phyloP scores from a whole-genome alignment of 2,888 invertebrate species.

The Folsomia candida region DNA sequence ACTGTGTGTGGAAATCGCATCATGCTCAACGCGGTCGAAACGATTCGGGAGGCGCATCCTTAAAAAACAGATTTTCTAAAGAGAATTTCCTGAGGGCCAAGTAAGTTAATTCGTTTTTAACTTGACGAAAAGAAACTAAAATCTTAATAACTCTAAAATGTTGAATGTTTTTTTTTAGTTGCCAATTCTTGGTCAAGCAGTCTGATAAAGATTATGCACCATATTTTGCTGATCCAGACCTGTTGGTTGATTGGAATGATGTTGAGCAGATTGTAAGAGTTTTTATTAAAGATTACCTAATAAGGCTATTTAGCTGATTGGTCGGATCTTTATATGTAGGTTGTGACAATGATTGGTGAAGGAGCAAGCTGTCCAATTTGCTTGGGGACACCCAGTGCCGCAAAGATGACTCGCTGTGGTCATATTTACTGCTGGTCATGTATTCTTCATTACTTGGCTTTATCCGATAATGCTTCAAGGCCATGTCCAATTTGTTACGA shows the following conservation, averaged over 20 bases:
- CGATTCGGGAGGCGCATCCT: slow-evolving; percentile 24
- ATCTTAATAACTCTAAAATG: too few species aligned
- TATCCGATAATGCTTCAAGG: slow-evolving; percentile 76
- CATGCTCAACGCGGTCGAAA: slow-evolving; percentile 46
- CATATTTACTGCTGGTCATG: slow-evolving; percentile 97
- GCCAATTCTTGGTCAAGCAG: slow-evolving; percentile 89
- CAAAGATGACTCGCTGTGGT: slow-evolving; percentile 89
- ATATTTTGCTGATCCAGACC: slow-evolving; percentile 79
- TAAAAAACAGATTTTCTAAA: slow-evolving; percentile 75
- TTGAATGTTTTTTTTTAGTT: slow-evolving; percentile 60
- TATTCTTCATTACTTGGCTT: slow-evolving; percentile 82
- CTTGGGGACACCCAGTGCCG: slow-evolving; percentile 78
- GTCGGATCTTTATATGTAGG: slow-evolving; percentile 16
- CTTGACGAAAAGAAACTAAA: too few species aligned
- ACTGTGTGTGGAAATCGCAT: slow-evolving; percentile 42
- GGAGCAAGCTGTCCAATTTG: slow-evolving; percentile 86
- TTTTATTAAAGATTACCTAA: not conserved
- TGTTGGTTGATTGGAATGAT: slow-evolving; percentile 83
- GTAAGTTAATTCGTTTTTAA: slow-evolving; percentile 65
- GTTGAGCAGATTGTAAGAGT: slow-evolving; percentile 91
- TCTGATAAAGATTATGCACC: slow-evolving; percentile 71
- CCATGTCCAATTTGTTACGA: slow-evolving; percentile 93
- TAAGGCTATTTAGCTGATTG: not conserved
- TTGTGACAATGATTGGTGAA: slow-evolving; percentile 54
- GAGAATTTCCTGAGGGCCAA: slow-evolving; percentile 92